phyloP scores from a whole-genome alignment of 2,888 invertebrate genomes.

The Chelonus formosanus region DNA sequence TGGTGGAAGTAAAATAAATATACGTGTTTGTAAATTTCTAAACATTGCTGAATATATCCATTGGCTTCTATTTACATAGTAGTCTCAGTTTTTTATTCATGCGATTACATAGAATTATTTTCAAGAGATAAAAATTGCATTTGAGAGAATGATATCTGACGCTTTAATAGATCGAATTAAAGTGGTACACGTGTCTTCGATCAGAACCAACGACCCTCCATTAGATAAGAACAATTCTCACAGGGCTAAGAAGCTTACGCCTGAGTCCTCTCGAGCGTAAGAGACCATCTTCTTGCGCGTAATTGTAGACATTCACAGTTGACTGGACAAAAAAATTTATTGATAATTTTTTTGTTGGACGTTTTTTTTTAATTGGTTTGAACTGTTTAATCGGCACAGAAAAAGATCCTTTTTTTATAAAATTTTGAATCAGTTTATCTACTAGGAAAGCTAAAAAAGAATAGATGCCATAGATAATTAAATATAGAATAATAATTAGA shows the following conservation, averaged over 20 bases:
- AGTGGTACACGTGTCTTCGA: constrained; percentile 55
- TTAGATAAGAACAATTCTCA: constrained; percentile 56
- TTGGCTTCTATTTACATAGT: too few species aligned
- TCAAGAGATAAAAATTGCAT: not conserved
- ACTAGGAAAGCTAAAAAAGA: too few species aligned
- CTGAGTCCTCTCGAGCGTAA: constrained; percentile 25
- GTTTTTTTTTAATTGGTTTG: too few species aligned
- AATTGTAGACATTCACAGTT: constrained; percentile 32
- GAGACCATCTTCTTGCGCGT: constrained; percentile 24
- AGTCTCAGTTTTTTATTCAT: too few species aligned
- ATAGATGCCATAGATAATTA: too few species aligned
- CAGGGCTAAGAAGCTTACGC: constrained; percentile 26
- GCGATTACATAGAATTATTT: too few species aligned
- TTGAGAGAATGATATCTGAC: constrained; percentile 2
- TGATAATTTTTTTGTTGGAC: too few species aligned
- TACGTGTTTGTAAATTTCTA: constrained; percentile 1
- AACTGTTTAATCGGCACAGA: too few species aligned
- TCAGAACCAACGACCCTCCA: constrained; percentile 43
- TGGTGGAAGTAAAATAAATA: constrained; percentile 9
- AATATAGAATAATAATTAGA: too few species aligned
- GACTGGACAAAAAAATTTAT: too few species aligned
- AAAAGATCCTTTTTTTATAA: too few species aligned
- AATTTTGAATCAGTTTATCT: too few species aligned
- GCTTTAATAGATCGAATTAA: constrained; percentile 53
- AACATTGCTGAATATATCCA: not conserved